Evolutionary conservation across 2,113 vertebrate genomes (phyloP), one percentile per base, ranked within the genome.

Genomic region (Seriola aureovittata): DNA sequence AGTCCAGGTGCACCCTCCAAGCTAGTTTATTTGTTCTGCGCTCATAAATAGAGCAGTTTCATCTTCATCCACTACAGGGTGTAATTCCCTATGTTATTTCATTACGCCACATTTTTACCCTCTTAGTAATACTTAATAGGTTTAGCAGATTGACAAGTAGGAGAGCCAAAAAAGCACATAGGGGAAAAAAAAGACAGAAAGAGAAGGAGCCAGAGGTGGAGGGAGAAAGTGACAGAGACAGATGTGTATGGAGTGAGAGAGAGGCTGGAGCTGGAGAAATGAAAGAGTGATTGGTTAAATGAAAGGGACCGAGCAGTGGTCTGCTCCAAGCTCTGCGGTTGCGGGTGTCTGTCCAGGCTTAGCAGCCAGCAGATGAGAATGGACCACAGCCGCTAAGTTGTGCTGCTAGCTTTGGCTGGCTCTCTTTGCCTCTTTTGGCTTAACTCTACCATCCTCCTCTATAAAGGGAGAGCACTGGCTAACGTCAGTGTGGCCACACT

Each of bases 311-410:
- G 66, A 81, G 86, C 79, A 7, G 82, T 14, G 13, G n/a, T 44
- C 65, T 4, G 58, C 74, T 89, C 85, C 84, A 79, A 57, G 83
- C 75, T 58, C 79, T 87, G 91, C 29, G 92, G 89, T 92, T 89
- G 89, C 7, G 89, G 85, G 82, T 91, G 90, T 91, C 87, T 44
- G 79, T 88, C 84, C 90, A 85, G 75, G 85, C 82, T 92, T 66
- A 88, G 82, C 85, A 85, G 87, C 66, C 75, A 65, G 81, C 57
- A 17, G 75, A 88, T 25, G 80, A 85, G 86, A 81, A 65, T 36
- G 68, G 52, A 42, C 84, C 75, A 42, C 69, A 88, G 79, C 71
- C 60, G 64, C 84, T 64, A 23, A 77, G 88, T 86, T 80, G 38
- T 76, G 75, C 88, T 86, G 79, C 86, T 78, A 60, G 89, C 86